phyloP scores from a whole-genome alignment of 1,140 invertebrate species.

The Octopus sinensis region DNA sequence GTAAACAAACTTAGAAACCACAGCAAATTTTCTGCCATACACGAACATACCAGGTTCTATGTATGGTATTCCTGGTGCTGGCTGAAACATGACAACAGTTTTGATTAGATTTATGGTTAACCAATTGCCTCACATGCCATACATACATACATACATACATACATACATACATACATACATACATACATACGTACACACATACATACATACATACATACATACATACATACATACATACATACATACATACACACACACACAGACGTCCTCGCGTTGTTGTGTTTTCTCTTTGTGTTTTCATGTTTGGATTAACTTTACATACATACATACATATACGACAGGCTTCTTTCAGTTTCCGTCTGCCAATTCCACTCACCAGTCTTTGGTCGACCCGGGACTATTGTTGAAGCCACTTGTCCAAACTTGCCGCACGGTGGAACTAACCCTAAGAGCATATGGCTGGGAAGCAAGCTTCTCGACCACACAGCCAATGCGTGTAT shows the following conservation, averaged over 20 bases:
- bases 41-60: not conserved
- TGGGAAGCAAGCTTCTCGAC: not conserved
- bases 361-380: too few relatives aligned
- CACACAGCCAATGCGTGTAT: not conserved
- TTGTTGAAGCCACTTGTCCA: not conserved
- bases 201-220: constrained; percentile 13
- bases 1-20: not conserved
- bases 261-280: too few relatives aligned
- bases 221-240: constrained; percentile 17
- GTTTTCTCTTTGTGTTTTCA: too few relatives aligned
- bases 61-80: too few relatives aligned
- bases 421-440: not conserved
- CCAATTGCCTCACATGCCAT: not conserved
- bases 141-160: constrained; percentile 17
- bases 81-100: too few relatives aligned
- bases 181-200: constrained; percentile 17
- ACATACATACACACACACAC: constrained; percentile 16
- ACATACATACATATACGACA: not conserved
- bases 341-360: not conserved
- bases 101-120: too few relatives aligned
- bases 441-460: not conserved
- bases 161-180: constrained; percentile 18
- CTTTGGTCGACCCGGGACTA: not conserved
- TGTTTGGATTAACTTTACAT: too few relatives aligned
- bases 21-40: constrained; percentile 14